Base-by-base conservation (phyloP, 1,140 invertebrate species). In the Neocloeon triangulifer region DNA sequence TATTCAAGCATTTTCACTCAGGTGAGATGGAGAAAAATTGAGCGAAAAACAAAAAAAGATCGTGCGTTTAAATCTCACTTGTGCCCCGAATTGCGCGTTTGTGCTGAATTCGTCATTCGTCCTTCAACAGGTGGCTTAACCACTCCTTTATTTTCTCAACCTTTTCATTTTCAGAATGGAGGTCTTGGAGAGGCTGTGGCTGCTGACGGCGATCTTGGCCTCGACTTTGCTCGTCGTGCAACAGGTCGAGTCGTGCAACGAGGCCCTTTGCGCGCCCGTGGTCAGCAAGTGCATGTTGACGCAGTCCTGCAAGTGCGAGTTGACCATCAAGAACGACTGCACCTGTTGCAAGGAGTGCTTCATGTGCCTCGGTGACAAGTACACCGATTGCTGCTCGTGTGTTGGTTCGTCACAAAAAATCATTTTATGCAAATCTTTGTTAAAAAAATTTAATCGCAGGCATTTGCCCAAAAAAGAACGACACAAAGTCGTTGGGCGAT, bases 271-370 rank as follows among this genome's bases (percentile, higher is more conserved):
- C 58, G 82, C 77, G 1, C 86, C 81, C 45, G 75, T 89, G 16
- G 89, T 94, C 4, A 91, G 82, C 48, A 92, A 92, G 56, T 95
- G 88, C 49, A 79, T 92, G 69, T 61, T 95, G 20, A 91, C 85
- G 10, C 79, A 91, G 46, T 82, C 81, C 16, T 95, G 89, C 56
- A 89, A 89, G 51, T 94, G 88, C 55, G 82, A 91, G 48, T 56
- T 85, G 40, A 52, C 53, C 37, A n/a, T n/a, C n/a, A n/a, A n/a
- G 9, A 75, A 73, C 40, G 78, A 85, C 49, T 88, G 81, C 48
- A 76, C 79, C 14, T 94, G 89, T 45, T 92, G 82, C 55, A 79
- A 79, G 45, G 81, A 91, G 43, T 95, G 89, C 46, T 79, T 74
- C 39, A 74, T 69, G 39, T 95, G 89, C 46, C 61, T 94, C 15